Conservation (phyloP, 1,140 invertebrate genomes). For the Drosophila insularis region DNA sequence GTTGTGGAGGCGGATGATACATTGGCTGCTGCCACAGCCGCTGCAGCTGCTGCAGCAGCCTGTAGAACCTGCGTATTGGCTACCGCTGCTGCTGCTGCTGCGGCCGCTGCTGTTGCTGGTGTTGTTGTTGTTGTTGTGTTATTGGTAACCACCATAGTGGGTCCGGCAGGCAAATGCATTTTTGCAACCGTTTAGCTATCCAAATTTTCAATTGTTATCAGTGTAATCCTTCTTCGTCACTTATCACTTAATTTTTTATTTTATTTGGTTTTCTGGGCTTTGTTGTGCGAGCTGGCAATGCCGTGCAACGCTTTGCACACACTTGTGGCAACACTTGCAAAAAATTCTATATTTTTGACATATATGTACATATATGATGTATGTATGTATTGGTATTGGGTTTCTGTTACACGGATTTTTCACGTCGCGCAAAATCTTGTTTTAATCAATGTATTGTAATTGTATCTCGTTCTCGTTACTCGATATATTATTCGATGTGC, state of each 20-base stretch:
- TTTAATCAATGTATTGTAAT: background rate
- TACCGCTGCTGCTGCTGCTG: slow-evolving; percentile 37
- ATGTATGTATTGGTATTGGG: background rate
- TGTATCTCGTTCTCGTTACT: slow-evolving; percentile 5
- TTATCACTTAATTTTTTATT: slow-evolving; percentile 9
- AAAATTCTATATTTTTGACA: slow-evolving; percentile 31
- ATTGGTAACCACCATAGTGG: slow-evolving; percentile 73
- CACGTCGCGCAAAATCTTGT: slow-evolving; percentile 2
- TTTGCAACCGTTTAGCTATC: background rate
- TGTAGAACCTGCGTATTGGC: slow-evolving; percentile 62
- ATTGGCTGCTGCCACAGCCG: slow-evolving; percentile 48
- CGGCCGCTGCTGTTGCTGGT: slow-evolving; percentile 60
- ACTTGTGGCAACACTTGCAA: slow-evolving; percentile 32
- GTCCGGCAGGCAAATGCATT: slow-evolving; percentile 79
- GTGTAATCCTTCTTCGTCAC: slow-evolving; percentile 29
- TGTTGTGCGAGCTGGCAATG: slow-evolving; percentile 30
- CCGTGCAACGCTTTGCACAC: slow-evolving; percentile 22
- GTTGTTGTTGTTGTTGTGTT: slow-evolving; percentile 36
- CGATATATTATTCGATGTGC: slow-evolving; percentile 4
- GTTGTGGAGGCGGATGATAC: slow-evolving; percentile 19
- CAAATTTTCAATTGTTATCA: slow-evolving; percentile 10
- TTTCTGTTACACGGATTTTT: background rate
- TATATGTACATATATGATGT: background rate
- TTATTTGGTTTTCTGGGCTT: background rate
- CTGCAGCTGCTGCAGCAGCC: slow-evolving; percentile 68